These are phyloP conservation scores for Gambusia holbrooki DNA, from an alignment of 2,113 vertebrate genomes.

Conservation along the genomic window DNA sequence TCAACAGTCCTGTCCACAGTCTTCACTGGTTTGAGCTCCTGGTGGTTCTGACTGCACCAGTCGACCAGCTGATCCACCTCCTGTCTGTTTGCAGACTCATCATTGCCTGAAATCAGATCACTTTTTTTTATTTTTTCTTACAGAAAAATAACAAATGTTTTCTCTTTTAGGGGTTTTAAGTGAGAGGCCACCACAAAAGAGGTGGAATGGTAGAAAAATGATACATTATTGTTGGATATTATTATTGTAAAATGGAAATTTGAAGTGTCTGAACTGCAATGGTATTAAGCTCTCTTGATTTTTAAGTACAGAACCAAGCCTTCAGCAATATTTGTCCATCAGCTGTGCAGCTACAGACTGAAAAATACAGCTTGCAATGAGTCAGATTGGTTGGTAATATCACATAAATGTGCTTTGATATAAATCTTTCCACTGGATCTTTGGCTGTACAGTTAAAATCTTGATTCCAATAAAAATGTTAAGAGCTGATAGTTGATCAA, in stretches of 20 bases:
- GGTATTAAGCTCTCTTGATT: not conserved
- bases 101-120: too few species aligned
- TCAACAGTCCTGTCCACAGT: too few species aligned
- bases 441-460: not conserved
- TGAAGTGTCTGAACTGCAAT: not conserved
- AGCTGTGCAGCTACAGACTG: not conserved
- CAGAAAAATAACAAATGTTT: not conserved
- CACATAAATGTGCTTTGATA: not conserved
- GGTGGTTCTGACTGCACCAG: too few species aligned
- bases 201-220: not conserved
- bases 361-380: not conserved
- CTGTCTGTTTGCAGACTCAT: too few species aligned
- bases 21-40: too few species aligned
- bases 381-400: not conserved
- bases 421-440: not conserved
- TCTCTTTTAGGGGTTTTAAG: not conserved
- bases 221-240: not conserved
- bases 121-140: too few species aligned
- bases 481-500: not conserved
- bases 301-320: too few species aligned
- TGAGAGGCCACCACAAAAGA: not conserved
- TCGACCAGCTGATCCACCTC: too few species aligned
- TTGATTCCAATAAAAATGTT: not conserved
- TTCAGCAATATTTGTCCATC: not conserved
- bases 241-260: not conserved